Conservation (phyloP, 2,797 vertebrate species). For the Hozukius guyotensis region DNA sequence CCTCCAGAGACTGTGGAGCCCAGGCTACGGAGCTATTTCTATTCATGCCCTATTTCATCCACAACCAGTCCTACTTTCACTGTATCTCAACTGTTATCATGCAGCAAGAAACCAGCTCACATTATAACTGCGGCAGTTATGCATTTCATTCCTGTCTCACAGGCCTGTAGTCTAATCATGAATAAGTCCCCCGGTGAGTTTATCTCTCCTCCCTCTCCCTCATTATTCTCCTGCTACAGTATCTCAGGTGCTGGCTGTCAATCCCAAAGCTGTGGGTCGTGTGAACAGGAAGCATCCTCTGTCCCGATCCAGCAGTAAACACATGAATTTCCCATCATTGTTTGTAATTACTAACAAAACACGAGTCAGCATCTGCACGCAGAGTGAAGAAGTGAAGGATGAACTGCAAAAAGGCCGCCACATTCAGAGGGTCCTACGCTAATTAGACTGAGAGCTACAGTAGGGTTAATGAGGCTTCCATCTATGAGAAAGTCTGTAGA, state of each 20-base stretch:
- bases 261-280: constrained; percentile 54
- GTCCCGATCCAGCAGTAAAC: constrained; percentile 71
- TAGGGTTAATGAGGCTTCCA: neutral
- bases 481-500: neutral
- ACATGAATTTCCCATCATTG: constrained; percentile 76
- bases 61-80: constrained; percentile 66
- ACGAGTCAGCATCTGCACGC: neutral
- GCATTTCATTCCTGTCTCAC: neutral
- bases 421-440: neutral
- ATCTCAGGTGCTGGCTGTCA: constrained; percentile 41
- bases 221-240: constrained; percentile 11
- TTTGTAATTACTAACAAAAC: constrained; percentile 36
- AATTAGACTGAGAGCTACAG: neutral
- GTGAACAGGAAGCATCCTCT: constrained; percentile 62
- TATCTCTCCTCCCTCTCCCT: constrained; percentile 55
- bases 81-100: constrained; percentile 55
- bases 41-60: constrained; percentile 75
- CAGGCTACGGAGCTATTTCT: constrained; percentile 72
- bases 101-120: constrained; percentile 25
- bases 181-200: constrained; percentile 9
- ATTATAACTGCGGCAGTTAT: constrained; percentile 7
- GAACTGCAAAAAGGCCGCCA: neutral
- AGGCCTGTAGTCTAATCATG: constrained; percentile 5
- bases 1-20: constrained; percentile 55
- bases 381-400: neutral